Evolutionary conservation across 2,888 invertebrate genomes (phyloP).

Genomic region (Neocrepidodera transversa): DNA sequence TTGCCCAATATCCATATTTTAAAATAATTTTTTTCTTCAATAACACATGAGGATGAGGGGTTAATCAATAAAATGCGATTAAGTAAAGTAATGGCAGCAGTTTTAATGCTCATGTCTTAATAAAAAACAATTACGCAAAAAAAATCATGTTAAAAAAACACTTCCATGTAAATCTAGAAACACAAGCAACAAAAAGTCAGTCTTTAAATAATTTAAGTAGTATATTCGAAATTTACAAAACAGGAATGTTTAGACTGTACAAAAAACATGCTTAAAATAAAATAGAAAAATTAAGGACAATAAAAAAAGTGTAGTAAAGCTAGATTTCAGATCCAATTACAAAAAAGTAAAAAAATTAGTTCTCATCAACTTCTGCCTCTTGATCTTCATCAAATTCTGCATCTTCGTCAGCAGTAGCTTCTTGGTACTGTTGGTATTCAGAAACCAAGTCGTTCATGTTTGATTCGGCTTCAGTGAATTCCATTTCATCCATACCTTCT

Average conservation of each 20-base stretch:
- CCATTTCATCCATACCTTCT: conserved; percentile 98
- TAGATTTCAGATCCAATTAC: conserved; percentile 34
- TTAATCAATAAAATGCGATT: conserved; percentile 15
- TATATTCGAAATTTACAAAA: conserved; percentile 50
- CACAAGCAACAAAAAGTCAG: conserved; percentile 55
- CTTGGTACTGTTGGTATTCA: conserved; percentile 95
- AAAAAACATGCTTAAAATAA: conserved; percentile 51
- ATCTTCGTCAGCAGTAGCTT: conserved; percentile 84
- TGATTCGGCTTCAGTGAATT: conserved; percentile 93
- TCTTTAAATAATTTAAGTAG: conserved; percentile 56
- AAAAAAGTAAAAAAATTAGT: conserved; percentile 57
- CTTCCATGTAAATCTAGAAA: conserved; percentile 31
- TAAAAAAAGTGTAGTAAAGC: conserved; percentile 28
- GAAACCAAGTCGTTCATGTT: conserved; percentile 96
- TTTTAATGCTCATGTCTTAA: conserved; percentile 54
- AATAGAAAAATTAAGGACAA: conserved; percentile 36
- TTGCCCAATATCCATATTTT: too few relatives aligned
- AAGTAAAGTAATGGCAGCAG: conserved; percentile 47
- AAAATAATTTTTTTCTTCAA: too few relatives aligned
- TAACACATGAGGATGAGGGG: too few relatives aligned
- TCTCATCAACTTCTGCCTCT: conserved; percentile 75
- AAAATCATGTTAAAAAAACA: conserved; percentile 45
- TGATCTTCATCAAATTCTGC: conserved; percentile 82
- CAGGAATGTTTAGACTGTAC: conserved; percentile 55
- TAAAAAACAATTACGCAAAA: conserved; percentile 51